Base-by-base conservation (phyloP, 1,140 invertebrate species). In the Tetragonula clypearis region DNA sequence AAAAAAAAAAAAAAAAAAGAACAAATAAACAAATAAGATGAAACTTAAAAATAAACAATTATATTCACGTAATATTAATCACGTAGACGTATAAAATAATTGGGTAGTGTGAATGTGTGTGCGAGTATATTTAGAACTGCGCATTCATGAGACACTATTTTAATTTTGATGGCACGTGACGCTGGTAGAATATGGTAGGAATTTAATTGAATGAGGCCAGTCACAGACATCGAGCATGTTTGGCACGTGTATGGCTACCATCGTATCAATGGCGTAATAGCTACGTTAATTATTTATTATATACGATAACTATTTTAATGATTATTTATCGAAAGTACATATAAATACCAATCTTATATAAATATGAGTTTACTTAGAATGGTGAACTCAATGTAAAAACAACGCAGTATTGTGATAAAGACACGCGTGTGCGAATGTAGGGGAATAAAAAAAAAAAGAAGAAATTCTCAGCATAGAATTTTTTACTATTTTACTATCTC, bases 321-420 rank as follows among this genome's bases (percentile, higher is more conserved):
- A 74, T 88, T 86, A 91, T 89, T 87, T 91, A 87, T 79, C 77
- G 66, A 79, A 86, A 84, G 60, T 62, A 62, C 21, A 69, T 83
- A 84, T 82, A 80, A n/a, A 82, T 15, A 82, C 76, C 26, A 80
- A 12, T 81, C 30, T 74, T 82, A 66, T 77, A 68, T 17, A 30
- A 15, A 14, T 49, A 14, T 49, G 83, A 80, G 56, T 79, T 65
- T 17, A 78, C 62, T 65, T 26, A 60, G 17, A 30, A 49, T 4
- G 26, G 26, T 75, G 56, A 86, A 60, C 35, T 78, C 30, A 80
- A 53, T 26, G 35, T n/a, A 69, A 79, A 72, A 73, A 84, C 80
- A 75, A 85, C 71, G 55, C 85, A 88, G 80, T 90, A 87, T 88
- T 90, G 84, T 85, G 73, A 82, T 89, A 90, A 86, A 79, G 62